Base-by-base conservation (phyloP, 2,113 vertebrate genomes). In the Megaptera novaeangliae region DNA sequence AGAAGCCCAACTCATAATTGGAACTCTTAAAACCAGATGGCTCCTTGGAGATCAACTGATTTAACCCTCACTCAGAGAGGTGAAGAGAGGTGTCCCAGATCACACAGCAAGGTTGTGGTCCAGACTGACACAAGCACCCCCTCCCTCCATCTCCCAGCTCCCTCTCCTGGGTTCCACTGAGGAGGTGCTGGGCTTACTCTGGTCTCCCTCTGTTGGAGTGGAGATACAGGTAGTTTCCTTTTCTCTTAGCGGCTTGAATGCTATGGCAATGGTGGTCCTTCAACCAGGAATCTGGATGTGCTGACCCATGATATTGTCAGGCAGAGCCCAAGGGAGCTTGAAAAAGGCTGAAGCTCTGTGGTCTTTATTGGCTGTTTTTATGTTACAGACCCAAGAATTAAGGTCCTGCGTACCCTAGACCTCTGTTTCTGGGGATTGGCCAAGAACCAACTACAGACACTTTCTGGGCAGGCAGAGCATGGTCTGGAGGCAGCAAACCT, bases 21-120 rank as follows among this genome's bases (percentile, higher is more conserved):
- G 87, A 82, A 68, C 41, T 46, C 95, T 94, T 36, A 85, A 88
- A 90, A 95, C 55, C 77, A 75, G 55, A 66, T 69, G 46, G 71
- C 12, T 39, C 27, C 82, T 52, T 89, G 55, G 68, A 90, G 94
- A 80, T 39, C 52, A 90, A 13, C 61, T 5, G 25, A 21, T 64
- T 68, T 82, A 55, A 92, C 61, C 11, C 6, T 44, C 59, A 15
- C 39, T 84, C 55, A 46, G 89, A 94, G 84, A 81, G 12, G 21
- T 5, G 5, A 86, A 29, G 20, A 0, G 27, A 44, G 44, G 27
- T 27, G 34, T 52, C 44, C 44, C 27, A 10, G 21, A 31, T 21
- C 25, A 34, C 46, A 23, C 41, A 64, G 46, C 5, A 3, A 23
- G 68, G 10, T 11, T 0, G 0, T 3, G 27, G 46, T 46, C n/a